Base-by-base conservation (phyloP, 2,797 vertebrate genomes). In the Craterocephalus amniculus region DNA sequence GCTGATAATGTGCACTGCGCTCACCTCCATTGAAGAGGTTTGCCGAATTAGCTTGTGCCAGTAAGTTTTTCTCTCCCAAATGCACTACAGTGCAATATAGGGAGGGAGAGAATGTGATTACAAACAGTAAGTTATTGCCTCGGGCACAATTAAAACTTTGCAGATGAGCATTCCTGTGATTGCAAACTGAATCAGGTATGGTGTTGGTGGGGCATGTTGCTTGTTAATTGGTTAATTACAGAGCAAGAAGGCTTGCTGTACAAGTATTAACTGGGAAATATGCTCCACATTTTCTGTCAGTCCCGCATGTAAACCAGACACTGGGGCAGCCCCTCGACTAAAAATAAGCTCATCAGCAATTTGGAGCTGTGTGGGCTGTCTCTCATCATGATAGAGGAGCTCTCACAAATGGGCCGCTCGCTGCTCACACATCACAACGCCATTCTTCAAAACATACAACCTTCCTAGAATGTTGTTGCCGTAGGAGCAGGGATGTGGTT, bases 151-250 rank as follows among this genome's bases (percentile, higher is more conserved):
- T 97, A 96, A 97, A 98, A 98, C 94, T 95, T 96, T 97, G 96
- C 96, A 97, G 96, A 97, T 95, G 80, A 95, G 96, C 96, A 95
- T 94, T 96, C 94, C 82, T 94, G 62, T 72, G 95, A 95, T 95
- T 94, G 94, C 95, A 98, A 98, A 98, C 95, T 95, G 95, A 95
- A 97, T 96, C 94, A 96, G 95, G 93, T 95, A 92, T 87, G 95
- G 93, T 93, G 95, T 93, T 92, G 93, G 94, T 91, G 95, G 94
- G 95, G 93, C 94, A 92, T 89, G 92, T 91, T 95, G 94, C 92
- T 87, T 95, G 95, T 96, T 98, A 98, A 97, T 98, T 97, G 95
- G 95, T 96, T 98, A 98, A 98, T 98, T 97, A 97, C 93, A 83
- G 89, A 94, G 88, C 81, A 80, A 87, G 85, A 90, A 92, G 83